phyloP scores from a whole-genome alignment of 2,797 vertebrate species.

The Distichodus sexfasciatus region DNA sequence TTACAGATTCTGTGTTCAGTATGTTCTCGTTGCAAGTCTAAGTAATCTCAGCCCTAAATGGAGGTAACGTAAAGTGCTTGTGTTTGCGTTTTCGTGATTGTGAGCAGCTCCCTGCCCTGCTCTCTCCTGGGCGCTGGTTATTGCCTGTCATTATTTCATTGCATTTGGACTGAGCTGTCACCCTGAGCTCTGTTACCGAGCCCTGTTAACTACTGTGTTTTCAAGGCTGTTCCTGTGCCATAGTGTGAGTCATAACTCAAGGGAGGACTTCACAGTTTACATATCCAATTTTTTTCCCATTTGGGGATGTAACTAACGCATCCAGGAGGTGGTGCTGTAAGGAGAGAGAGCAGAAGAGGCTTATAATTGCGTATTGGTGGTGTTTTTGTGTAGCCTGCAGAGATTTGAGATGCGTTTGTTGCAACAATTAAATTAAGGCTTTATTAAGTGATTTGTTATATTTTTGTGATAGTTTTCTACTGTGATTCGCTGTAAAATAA shows the following conservation, averaged over 20 bases:
- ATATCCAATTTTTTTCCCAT: no score
- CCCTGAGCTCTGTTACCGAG: not conserved
- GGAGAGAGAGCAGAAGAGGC: no score
- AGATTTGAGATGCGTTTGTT: no score
- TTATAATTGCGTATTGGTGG: no score
- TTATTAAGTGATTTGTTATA: no score
- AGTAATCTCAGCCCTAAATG: not conserved
- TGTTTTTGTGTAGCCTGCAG: no score
- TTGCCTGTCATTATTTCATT: conserved; percentile 3
- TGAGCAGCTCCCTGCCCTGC: not conserved
- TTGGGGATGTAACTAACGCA: no score
- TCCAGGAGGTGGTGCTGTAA: no score
- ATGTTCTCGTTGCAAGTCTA: not conserved
- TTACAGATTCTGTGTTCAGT: not conserved
- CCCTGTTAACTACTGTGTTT: not conserved
- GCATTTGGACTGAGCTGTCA: not conserved
- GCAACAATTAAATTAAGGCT: no score
- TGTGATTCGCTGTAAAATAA: no score
- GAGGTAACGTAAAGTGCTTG: not conserved
- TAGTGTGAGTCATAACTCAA: not conserved
- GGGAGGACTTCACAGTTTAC: not conserved
- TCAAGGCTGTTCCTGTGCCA: not conserved
- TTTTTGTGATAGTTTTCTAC: no score
- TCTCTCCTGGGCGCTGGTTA: not conserved
- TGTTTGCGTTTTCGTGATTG: not conserved